A percentile compares a stretch with the other conserved stretches of the same genome.
phyloP scores from a whole-genome alignment of 1,140 invertebrate species.

The Orchesella cincta region DNA sequence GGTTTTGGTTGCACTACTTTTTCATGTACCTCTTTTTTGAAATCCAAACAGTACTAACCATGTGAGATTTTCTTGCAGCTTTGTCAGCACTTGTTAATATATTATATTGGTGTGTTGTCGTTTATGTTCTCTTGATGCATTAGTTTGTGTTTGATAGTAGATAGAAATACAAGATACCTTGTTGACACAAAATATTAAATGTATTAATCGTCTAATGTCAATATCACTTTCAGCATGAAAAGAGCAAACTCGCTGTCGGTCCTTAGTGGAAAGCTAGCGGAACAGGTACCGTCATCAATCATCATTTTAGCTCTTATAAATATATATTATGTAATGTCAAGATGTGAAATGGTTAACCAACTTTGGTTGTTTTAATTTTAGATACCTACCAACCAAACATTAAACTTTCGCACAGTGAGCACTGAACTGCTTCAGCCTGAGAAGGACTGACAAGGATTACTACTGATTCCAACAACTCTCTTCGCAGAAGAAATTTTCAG shows the following conservation, averaged over 20 bases:
- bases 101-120: too few species aligned
- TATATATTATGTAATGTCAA: not conserved
- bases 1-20: constrained; percentile 15
- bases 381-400: constrained; percentile 14
- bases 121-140: too few species aligned
- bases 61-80: too few species aligned
- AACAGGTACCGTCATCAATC: constrained; percentile 50
- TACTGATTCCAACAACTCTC: too few species aligned
- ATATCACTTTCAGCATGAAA: constrained; percentile 63
- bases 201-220: not conserved
- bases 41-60: not conserved
- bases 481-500: too few species aligned
- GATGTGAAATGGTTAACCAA: not conserved
- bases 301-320: not conserved
- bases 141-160: not conserved
- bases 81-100: too few species aligned
- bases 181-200: constrained; percentile 10
- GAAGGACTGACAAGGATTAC: constrained; percentile 40
- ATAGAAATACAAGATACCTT: not conserved
- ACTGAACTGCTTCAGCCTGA: constrained; percentile 39
- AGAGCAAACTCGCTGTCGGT: constrained; percentile 67
- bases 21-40: constrained; percentile 16
- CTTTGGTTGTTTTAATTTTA: not conserved
- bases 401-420: constrained; percentile 38
- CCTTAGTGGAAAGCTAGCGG: constrained; percentile 59